Evolutionary conservation across 2,888 invertebrate species (phyloP), one percentile per base, ranked within the genome.

Genomic region (Athetis lepigone): DNA sequence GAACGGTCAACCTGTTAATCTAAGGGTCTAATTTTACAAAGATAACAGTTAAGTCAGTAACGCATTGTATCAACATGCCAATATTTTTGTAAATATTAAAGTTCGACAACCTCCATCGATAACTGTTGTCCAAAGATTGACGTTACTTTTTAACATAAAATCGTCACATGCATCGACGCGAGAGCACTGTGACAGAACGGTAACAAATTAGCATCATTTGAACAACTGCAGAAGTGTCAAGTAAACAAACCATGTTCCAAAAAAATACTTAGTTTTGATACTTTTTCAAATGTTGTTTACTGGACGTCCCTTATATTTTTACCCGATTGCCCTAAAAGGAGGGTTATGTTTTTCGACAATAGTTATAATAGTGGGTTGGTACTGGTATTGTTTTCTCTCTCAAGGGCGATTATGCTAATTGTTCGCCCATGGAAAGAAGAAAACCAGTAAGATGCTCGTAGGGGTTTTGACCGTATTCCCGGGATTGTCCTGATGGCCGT

Each of bases 201-300:
- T 86, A 84, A 74, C 60, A 67, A 84, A 84, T 89, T 88, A 88
- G 81, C 86, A 75, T 73, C 64, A 62, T 68, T 73, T 54, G 49
- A 67, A 50, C 57, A 70, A 73, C 69, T 67, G 63, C 68, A 57
- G 6, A 74, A 71, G 61, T 66, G 68, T 73, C 79, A 83, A 85
- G 84, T 81, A 79, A 79, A 79, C 51, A 59, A 81, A 82, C 83
- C 58, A 58, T 62, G 54, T n/a, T 23, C 29, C 19, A 16, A 46
- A 39, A 54, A 27, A 19, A 18, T 8, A 9, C 23, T 18, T 18
- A 8, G 19, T 23, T 19, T 23, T n/a, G n/a, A n/a, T n/a, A n/a
- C n/a, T n/a, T n/a, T n/a, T n/a, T n/a, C n/a, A n/a, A n/a, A n/a
- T n/a, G n/a, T n/a, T n/a, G n/a, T n/a, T n/a, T n/a, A n/a, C n/a